phyloP scores from a whole-genome alignment of 2,888 invertebrate species.

The Hyposoter dolosus region DNA sequence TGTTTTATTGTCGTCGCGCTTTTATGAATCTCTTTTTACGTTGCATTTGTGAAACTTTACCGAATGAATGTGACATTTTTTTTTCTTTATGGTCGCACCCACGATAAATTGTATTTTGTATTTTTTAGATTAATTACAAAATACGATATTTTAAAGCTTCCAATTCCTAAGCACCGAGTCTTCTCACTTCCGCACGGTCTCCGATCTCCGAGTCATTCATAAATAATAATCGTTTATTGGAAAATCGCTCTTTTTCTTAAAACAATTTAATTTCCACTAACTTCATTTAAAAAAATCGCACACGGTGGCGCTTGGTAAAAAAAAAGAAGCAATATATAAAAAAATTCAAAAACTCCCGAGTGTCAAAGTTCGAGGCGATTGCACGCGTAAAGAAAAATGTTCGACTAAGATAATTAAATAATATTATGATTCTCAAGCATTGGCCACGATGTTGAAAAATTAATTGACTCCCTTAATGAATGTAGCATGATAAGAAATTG shows the following conservation, averaged over 20 bases:
- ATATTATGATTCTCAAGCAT: not conserved
- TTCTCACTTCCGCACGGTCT: too few relatives aligned
- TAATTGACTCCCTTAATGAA: not conserved
- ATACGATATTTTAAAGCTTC: not conserved
- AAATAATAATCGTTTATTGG: too few relatives aligned
- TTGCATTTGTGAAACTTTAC: not conserved
- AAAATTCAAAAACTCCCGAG: not conserved
- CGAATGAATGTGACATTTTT: not conserved
- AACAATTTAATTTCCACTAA: not conserved
- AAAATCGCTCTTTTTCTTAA: not conserved
- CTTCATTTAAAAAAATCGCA: not conserved
- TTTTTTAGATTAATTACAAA: not conserved
- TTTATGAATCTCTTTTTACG: conserved; percentile 6
- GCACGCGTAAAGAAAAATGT: not conserved
- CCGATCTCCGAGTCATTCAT: too few relatives aligned
- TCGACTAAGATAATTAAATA: not conserved
- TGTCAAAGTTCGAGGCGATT: not conserved
- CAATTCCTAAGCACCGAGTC: too few relatives aligned
- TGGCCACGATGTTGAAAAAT: not conserved
- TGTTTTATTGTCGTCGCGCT: conserved; percentile 1
- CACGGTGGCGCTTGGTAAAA: not conserved
- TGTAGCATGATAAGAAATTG: conserved; percentile 6
- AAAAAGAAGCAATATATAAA: not conserved
- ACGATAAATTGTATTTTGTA: not conserved
- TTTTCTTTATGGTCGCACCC: not conserved